A percentile compares a stretch with the other conserved stretches of the same genome.
Conservation (phyloP, 1,140 invertebrate species). For the Stenopsyche tienmushanensis region DNA sequence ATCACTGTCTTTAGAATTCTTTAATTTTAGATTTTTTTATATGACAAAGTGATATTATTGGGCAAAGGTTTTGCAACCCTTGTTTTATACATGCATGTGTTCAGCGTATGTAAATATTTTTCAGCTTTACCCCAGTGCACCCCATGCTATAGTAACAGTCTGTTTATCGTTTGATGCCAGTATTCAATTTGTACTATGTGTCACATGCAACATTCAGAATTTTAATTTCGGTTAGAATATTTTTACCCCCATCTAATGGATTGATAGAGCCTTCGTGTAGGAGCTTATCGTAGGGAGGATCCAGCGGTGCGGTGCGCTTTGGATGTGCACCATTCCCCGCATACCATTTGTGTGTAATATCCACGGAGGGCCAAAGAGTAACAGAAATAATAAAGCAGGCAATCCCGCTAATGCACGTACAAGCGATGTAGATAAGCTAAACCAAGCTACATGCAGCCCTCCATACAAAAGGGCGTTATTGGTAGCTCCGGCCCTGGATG, state of each 20-base stretch:
- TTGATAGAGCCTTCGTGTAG: neutral
- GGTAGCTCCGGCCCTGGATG: neutral
- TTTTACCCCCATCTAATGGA: conserved; percentile 4
- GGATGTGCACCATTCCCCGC: neutral
- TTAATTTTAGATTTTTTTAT: too few relatives aligned
- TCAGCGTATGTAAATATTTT: too few relatives aligned
- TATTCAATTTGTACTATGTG: neutral
- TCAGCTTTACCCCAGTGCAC: too few relatives aligned
- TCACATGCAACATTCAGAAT: neutral
- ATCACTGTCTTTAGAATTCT: too few relatives aligned
- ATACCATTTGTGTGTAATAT: neutral
- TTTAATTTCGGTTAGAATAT: conserved; percentile 1
- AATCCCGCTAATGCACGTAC: conserved; percentile 40
- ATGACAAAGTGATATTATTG: too few relatives aligned
- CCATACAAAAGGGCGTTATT: neutral
- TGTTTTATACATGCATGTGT: too few relatives aligned
- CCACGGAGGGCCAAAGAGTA: conserved; percentile 16
- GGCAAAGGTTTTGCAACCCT: too few relatives aligned
- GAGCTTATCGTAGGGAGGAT: neutral
- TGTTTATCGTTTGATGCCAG: too few relatives aligned
- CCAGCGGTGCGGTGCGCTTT: neutral
- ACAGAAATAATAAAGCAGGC: conserved; percentile 39
- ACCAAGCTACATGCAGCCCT: neutral
- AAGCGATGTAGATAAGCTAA: conserved; percentile 27
- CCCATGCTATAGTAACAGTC: too few relatives aligned